Evolutionary conservation across 1,140 invertebrate genomes (phyloP), one percentile per base, ranked within the genome.

Genomic region (Drosophila bipectinata): DNA sequence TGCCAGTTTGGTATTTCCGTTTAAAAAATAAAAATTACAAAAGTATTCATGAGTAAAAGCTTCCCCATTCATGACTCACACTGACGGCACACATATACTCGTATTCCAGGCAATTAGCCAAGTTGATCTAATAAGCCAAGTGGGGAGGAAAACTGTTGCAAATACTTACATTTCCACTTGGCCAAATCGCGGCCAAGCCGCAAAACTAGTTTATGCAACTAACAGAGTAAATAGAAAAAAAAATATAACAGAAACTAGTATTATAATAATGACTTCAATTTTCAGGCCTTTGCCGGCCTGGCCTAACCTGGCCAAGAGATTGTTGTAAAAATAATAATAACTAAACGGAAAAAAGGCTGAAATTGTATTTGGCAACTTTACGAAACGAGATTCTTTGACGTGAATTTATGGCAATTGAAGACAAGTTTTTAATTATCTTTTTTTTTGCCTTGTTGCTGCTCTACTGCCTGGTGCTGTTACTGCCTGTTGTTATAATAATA

Each of bases 381-480:
- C 37, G 44, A 21, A 69, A 84, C 79, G 71, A 83, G 75, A 83
- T 82, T 87, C 83, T 87, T 87, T 79, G 83, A 87, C 83, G 48
- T 87, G 83, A 88, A 88, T 87, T 87, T 88, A 87, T 87, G 84
- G 83, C 84, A 87, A 87, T 87, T 87, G 81, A 79, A 88, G 83
- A 87, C 83, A 88, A 88, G 83, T 89, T 88, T 88, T 88, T 88
- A 89, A 88, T 88, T 88, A 88, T 88, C 30, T 88, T 87, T 37
- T 37, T 34, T 30, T 18, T 18, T 18, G 26, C 26, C 9, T 32
- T 37, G 76, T 57, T 78, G 64, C 57, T 52, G 55, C 21, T 34
- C 32, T 26, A 49, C 21, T 63, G 53, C 63, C 44, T 39, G 49
- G 58, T 59, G 30, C 30, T 45, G 66, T 8, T 48, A 37, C 48